These are phyloP conservation scores for Rhea pennata DNA, from an alignment of 2,113 vertebrate genomes.

Conservation along the genomic window DNA sequence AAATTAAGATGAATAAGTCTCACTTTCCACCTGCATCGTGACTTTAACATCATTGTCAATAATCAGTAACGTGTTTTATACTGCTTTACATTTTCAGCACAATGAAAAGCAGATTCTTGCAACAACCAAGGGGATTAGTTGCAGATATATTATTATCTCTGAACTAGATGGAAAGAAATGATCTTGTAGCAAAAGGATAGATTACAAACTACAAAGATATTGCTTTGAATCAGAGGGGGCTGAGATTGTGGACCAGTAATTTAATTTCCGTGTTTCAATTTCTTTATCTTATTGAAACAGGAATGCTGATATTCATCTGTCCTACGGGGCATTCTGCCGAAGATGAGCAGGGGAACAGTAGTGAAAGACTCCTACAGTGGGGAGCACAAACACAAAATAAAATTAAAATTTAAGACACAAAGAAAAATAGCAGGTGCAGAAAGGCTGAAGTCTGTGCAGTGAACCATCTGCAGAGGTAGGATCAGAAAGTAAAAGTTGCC, in stretches of 20 bases:
- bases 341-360: neutral
- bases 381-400: neutral
- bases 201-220: conserved; percentile 36
- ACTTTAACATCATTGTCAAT: neutral
- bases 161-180: conserved; percentile 39
- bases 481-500: neutral
- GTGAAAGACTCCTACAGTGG: neutral
- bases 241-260: conserved; percentile 8
- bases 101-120: neutral
- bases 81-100: conserved; percentile 10
- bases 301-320: conserved; percentile 8
- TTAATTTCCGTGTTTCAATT: conserved; percentile 58
- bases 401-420: conserved; percentile 14
- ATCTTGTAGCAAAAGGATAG: neutral
- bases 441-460: neutral
- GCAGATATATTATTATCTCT: conserved; percentile 33
- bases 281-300: conserved; percentile 38
- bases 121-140: conserved; percentile 39
- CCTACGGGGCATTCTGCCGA: neutral
- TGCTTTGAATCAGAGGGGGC: conserved; percentile 37
- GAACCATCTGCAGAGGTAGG: neutral
- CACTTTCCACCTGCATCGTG: conserved; percentile 1
- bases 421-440: conserved; percentile 30
- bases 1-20: conserved; percentile 20
- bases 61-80: conserved; percentile 21